These are phyloP conservation scores for Chitala chitala DNA, from an alignment of 2,113 vertebrate genomes.

Conservation along the genomic window DNA sequence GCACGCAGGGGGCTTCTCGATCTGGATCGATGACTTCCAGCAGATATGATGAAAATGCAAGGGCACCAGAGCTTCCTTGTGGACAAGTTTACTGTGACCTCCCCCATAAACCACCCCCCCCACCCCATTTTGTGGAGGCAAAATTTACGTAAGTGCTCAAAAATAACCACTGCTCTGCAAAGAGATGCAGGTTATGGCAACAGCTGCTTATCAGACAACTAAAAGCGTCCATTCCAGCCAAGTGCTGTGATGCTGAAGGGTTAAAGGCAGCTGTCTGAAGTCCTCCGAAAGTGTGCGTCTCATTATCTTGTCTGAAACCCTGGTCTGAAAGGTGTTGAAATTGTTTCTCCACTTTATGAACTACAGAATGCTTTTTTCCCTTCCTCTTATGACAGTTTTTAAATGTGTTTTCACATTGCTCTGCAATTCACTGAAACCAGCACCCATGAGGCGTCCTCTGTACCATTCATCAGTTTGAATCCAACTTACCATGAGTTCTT, in stretches of 20 bases:
- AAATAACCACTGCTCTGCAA: not conserved
- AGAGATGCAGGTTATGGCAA: not conserved
- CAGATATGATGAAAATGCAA: conserved; percentile 31
- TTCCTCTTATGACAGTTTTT: conserved; percentile 38
- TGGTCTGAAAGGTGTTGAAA: conserved; percentile 37
- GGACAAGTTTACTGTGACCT: not conserved
- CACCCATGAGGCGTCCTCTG: conserved; percentile 25
- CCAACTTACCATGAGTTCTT: conserved; percentile 24
- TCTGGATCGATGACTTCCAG: conserved; percentile 27
- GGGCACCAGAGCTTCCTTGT: not conserved
- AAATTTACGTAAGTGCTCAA: not conserved
- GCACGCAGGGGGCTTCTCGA: conserved; percentile 22
- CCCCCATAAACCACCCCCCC: not conserved
- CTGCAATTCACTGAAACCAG: conserved; percentile 36
- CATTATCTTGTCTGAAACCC: conserved; percentile 39
- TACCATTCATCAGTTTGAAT: conserved; percentile 40
- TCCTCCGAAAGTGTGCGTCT: conserved; percentile 38
- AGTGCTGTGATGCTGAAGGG: conserved; percentile 22
- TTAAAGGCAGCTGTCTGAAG: conserved; percentile 36
- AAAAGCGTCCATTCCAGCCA: conserved; percentile 21
- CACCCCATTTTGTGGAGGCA: no score
- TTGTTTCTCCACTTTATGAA: conserved; percentile 32
- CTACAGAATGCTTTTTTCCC: conserved; percentile 22
- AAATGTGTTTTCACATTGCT: conserved; percentile 49
- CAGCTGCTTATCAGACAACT: not conserved